Evolutionary conservation across 2,888 invertebrate species (phyloP), one percentile per base, ranked within the genome.

Genomic region (Drosophila tanythrix): DNA sequence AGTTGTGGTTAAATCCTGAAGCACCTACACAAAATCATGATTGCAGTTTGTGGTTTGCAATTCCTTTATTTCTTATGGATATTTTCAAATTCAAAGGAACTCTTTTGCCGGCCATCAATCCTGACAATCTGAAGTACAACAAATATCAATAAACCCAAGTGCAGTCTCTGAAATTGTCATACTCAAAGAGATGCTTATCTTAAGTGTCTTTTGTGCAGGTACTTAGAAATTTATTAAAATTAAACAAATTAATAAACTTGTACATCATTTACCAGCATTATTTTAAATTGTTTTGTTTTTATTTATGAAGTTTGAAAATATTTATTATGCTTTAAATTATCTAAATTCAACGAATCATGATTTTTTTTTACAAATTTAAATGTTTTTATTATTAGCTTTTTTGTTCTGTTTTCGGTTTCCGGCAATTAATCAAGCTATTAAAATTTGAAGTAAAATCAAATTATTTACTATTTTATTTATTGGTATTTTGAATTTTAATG

Each of bases 1-100:
- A 15, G 59, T 27, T 73, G 52, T 59, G 70, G 70, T 48, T 46
- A 61, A 40, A 40, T 51, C 70, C 48, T 51, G 18, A 38, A 70
- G 79, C 76, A 83, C 72, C 84, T 87, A 57, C 63, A 46, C 63
- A 51, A 57, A 46, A 25, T n/a, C 11, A 18, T 3, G 10, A 75
- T 48, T 15, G n/a, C 40, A 15, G 2, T 25, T 27, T 51, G 18
- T 15, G 27, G 25, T 27, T 15, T 7, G 7, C 1, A 2, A 4
- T 0, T 33, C 4, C 27, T 52, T 40, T 8, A 40, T 11, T 31
- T 31, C 53, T 40, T 36, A 52, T 21, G 27, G 10, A 13, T 6
- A 21, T 21, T 31, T 25, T 33, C 15, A 27, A 5, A 7, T 43
- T 6, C 4, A 66, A 43, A 53, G 31, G 3, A 21, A 36, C 11